Base-by-base conservation (phyloP, 2,797 vertebrate species). In the Naso thynnoides region DNA sequence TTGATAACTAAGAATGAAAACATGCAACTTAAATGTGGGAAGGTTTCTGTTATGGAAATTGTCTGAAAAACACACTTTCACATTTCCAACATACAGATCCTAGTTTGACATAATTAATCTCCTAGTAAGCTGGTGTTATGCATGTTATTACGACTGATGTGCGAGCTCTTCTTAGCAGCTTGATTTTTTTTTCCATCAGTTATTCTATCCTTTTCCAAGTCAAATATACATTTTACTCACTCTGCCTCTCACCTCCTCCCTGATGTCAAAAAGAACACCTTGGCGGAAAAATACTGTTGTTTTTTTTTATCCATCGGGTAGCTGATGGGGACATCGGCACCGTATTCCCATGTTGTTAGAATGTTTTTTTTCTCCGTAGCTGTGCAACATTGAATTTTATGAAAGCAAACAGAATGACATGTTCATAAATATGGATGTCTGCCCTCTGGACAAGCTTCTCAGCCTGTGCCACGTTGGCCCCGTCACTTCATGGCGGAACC, bases 351-450 rank as follows among this genome's bases (percentile, higher is more conserved):
- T 90, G 87, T 83, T 85, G 73, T 81, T 80, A 50, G 78, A 79
- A 78, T 59, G 54, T 73, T 54, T 67, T 77, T 83, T 76, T 54
- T 62, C 60, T 31, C 42, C 33, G 73, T 76, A 81, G 82, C 80
- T 75, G 70, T 81, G 78, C 77, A 88, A 89, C 90, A 90, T 87
- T 74, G 74, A 88, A 90, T 91, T 86, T 81, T 79, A 84, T 88
- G 81, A 93, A 90, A 90, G 89, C 83, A 90, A 92, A 89, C 88
- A 81, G 81, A 91, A 85, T 82, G 85, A 86, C 86, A 84, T 85
- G 83, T 89, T 90, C 86, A 88, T 90, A 90, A 89, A 92, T 90
- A 88, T 91, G 84, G 76, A 86, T 91, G 77, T 24, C 53, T 86
- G 72, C 87, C 81, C 85, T 84, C 76, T 84, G 83, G 85, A 86